phyloP scores from a whole-genome alignment of 2,888 invertebrate species.

The Epirrita christyi region DNA sequence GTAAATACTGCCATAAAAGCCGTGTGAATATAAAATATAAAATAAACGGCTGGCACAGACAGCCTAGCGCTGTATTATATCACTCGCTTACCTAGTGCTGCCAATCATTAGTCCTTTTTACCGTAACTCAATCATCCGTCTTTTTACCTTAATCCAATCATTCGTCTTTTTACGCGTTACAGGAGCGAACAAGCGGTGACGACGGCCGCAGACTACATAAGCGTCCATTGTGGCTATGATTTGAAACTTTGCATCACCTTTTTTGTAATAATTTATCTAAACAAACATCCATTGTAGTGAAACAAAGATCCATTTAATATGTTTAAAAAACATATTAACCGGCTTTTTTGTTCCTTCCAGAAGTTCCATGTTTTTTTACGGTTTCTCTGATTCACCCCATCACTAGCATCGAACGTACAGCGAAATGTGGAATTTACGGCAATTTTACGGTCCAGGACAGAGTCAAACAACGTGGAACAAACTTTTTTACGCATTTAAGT shows the following conservation, averaged over 20 bases:
- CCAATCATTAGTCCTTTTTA: not conserved
- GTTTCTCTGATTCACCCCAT: not conserved
- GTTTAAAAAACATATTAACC: too few species aligned
- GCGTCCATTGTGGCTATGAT: too few species aligned
- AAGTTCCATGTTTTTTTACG: slow-evolving; percentile 1
- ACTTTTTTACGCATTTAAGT: slow-evolving; percentile 39
- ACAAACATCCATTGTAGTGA: too few species aligned
- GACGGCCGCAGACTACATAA: too few species aligned
- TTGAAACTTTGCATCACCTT: too few species aligned
- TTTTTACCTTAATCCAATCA: too few species aligned
- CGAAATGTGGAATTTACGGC: slow-evolving; percentile 35
- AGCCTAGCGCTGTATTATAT: slow-evolving; percentile 17
- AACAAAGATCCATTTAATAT: too few species aligned
- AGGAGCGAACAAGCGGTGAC: too few species aligned
- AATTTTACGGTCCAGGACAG: slow-evolving; percentile 31
- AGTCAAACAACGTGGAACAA: slow-evolving; percentile 36
- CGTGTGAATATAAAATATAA: slow-evolving; percentile 22
- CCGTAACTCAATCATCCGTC: not conserved
- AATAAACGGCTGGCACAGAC: slow-evolving; percentile 17
- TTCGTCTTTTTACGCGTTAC: not conserved
- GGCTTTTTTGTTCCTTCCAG: not conserved
- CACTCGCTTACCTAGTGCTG: slow-evolving; percentile 7
- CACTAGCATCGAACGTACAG: slow-evolving; percentile 21
- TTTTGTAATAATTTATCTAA: too few species aligned
- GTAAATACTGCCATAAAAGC: slow-evolving; percentile 16